These are phyloP conservation scores for Homarus americanus DNA, from an alignment of 1,140 invertebrate species.

Conservation along the genomic window DNA sequence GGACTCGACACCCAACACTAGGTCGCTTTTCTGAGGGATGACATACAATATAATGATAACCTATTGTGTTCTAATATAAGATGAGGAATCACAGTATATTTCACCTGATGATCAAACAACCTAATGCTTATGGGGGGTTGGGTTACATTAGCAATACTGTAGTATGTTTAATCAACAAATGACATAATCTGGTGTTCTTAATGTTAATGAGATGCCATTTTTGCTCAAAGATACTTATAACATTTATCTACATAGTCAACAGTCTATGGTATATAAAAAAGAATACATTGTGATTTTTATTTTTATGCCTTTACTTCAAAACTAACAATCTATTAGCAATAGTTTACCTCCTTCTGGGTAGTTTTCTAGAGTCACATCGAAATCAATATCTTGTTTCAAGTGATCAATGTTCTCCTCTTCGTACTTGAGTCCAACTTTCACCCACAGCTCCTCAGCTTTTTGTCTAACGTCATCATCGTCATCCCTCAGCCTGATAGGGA, in stretches of 20 bases:
- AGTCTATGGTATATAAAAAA: too few species aligned
- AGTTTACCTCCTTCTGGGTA: slow-evolving; percentile 50
- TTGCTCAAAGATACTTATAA: too few species aligned
- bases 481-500: slow-evolving; percentile 24
- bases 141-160: too few species aligned
- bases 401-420: slow-evolving; percentile 53
- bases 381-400: slow-evolving; percentile 47
- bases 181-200: too few species aligned
- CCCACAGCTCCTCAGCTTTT: slow-evolving; percentile 34
- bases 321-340: background rate
- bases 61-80: background rate
- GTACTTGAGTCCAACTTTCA: slow-evolving; percentile 43
- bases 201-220: too few species aligned
- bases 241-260: too few species aligned
- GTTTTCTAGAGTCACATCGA: slow-evolving; percentile 19
- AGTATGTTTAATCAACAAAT: too few species aligned
- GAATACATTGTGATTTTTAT: background rate
- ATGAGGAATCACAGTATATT: too few species aligned
- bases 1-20: slow-evolving; percentile 53
- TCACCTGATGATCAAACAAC: too few species aligned
- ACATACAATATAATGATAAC: background rate
- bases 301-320: background rate
- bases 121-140: too few species aligned
- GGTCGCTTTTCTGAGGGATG: slow-evolving; percentile 36
- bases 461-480: slow-evolving; percentile 39